Conservation (phyloP, 30 jellyfish, hydroid and myxozoan genomes). For the Aurelia coerulea region DNA sequence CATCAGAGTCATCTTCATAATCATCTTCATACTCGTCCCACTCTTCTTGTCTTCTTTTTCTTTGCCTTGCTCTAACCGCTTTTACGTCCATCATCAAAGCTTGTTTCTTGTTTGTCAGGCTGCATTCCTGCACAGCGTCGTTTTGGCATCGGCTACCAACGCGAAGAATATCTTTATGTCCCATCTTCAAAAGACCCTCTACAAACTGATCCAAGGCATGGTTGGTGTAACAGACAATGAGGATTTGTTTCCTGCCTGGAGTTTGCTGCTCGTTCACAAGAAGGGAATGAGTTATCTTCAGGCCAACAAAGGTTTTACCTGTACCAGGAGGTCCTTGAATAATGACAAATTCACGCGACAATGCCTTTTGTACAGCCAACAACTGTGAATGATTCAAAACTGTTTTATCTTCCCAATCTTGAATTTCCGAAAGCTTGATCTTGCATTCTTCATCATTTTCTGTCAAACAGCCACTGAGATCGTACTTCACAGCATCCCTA, state of each 20-base stretch:
- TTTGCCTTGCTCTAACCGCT: background rate
- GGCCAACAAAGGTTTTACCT: slow-evolving; percentile 85
- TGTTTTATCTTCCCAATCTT: slow-evolving; percentile 5
- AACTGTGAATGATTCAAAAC: slow-evolving; percentile 31
- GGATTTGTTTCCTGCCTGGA: slow-evolving; percentile 19
- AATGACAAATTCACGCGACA: slow-evolving; percentile 23
- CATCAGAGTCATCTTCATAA: no score
- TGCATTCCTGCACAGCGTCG: slow-evolving; percentile 51
- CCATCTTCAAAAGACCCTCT: slow-evolving; percentile 65
- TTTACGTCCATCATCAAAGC: no score
- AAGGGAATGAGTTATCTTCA: slow-evolving; percentile 68
- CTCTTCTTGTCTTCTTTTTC: background rate
- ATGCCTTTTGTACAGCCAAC: slow-evolving; percentile 32
- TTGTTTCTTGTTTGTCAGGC: slow-evolving; percentile 22
- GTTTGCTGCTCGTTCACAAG: slow-evolving; percentile 40
- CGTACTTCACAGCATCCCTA: slow-evolving; percentile 2
- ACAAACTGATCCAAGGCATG: slow-evolving; percentile 91
- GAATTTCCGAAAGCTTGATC: background rate
- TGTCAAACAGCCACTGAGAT: slow-evolving; percentile 27
- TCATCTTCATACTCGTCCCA: no score
- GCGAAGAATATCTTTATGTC: slow-evolving; percentile 66
- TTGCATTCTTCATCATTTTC: background rate
- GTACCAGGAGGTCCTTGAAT: slow-evolving; percentile 95
- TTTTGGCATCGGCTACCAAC: slow-evolving; percentile 78
- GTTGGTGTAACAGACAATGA: slow-evolving; percentile 85